Evolutionary conservation across 1,140 invertebrate species (phyloP), one percentile per base, ranked within the genome.

Genomic region (Charaxes varanes): DNA sequence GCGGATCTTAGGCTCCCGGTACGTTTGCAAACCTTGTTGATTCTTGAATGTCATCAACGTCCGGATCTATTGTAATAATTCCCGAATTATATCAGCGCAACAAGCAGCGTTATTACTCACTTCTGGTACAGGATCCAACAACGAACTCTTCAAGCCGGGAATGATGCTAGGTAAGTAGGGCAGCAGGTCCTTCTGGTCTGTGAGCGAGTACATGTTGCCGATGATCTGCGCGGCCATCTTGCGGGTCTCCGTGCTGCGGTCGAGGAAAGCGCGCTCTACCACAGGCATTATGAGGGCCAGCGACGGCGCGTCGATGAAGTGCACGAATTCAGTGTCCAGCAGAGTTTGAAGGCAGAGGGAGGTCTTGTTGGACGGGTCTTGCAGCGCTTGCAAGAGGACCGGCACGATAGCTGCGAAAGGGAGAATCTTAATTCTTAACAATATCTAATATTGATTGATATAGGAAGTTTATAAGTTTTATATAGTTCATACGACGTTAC

Each of bases 141-240:
- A 86, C 28, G 97, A 99, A 21, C 92, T 94, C 77, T 99, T 99
- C 18, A 99, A 72, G 0, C 97, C 97, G 2, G 98, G 98, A 37
- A 99, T 97, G 47, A 99, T 97, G 27, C 92, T 96, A 1, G 96
- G 94, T 50, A 99, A 86, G 79, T 99, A 99, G 0, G 98, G 98
- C 33, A 93, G 91, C 34, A 99, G 86, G 85, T 99, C 98, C 85
- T 99, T 99, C 72, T 99, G 96, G 86, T 99, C 97, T 0, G 98
- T 99, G 5, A 99, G 86, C 0, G 96, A 98, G 84, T 99, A 99
- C 96, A 99, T 99, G 78, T 99, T 99, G 24, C 97, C 97, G 59
- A 99, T 99, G 67, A 99, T 99, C 84, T 95, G 94, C n/a, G 97
- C 95, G 12, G 98, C 96, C 95, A 99, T 98, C 87, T 99, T 98